These are phyloP conservation scores for Lymantria dispar DNA, from an alignment of 2,888 invertebrate species.

Conservation along the genomic window DNA sequence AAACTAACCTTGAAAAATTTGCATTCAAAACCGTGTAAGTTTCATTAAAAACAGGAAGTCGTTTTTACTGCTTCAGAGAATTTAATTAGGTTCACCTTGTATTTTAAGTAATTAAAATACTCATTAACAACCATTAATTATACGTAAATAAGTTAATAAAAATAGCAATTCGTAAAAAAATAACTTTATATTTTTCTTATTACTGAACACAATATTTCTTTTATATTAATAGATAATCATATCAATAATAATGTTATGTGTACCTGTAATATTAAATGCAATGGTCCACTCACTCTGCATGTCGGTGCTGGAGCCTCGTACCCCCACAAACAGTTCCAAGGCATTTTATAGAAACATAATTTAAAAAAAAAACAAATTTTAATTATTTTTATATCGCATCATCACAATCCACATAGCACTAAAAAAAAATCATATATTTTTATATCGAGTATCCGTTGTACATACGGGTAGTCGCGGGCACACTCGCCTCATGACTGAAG, in stretches of 20 bases:
- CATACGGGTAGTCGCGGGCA: conserved; percentile 46
- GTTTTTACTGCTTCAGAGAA: too few relatives aligned
- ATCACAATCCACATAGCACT: conserved; percentile 19
- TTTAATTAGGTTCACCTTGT: too few relatives aligned
- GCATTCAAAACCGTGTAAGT: too few relatives aligned
- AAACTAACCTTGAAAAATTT: too few relatives aligned
- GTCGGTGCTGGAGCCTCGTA: conserved; percentile 68
- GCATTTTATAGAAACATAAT: conserved; percentile 59
- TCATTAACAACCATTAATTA: too few relatives aligned
- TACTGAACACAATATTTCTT: too few relatives aligned
- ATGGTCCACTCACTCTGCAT: conserved; percentile 70
- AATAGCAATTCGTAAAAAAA: too few relatives aligned
- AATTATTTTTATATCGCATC: conserved; percentile 4
- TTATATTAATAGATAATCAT: not conserved
- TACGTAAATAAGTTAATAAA: too few relatives aligned
- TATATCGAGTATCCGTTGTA: conserved; percentile 4
- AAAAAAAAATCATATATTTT: not conserved
- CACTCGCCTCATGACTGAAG: conserved; percentile 52
- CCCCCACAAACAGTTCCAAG: conserved; percentile 78
- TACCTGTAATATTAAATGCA: conserved; percentile 68
- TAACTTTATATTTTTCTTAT: not conserved
- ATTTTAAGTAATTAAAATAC: too few relatives aligned
- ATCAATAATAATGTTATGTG: not conserved
- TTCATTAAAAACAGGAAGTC: too few relatives aligned
- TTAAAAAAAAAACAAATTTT: conserved; percentile 9